Evolutionary conservation across 1,140 invertebrate genomes (phyloP).

Genomic region (Trichonephila clavata): DNA sequence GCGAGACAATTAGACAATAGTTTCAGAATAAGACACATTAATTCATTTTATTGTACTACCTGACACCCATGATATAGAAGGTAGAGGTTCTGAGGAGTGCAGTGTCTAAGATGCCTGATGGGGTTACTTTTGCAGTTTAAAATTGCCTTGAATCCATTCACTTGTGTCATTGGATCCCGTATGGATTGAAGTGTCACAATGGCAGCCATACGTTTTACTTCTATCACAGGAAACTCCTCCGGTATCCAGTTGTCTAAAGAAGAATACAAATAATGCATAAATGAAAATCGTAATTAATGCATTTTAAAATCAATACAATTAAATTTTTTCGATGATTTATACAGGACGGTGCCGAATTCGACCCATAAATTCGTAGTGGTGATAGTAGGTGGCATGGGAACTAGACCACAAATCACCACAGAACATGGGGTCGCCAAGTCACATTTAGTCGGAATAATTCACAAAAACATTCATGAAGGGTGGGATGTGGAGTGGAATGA

Average conservation of each 20-base stretch:
- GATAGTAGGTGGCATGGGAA: too few relatives aligned
- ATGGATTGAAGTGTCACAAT: background rate
- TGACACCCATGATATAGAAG: background rate
- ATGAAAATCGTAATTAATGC: too few relatives aligned
- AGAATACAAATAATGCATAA: background rate
- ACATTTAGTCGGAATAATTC: too few relatives aligned
- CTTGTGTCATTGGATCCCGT: constrained; percentile 33
- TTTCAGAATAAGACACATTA: background rate
- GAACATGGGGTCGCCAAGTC: too few relatives aligned
- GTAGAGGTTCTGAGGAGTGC: constrained; percentile 13
- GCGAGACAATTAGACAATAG: too few relatives aligned
- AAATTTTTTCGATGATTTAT: too few relatives aligned
- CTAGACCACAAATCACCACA: too few relatives aligned
- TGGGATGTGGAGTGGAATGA: too few relatives aligned
- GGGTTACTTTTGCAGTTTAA: background rate
- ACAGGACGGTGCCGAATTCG: too few relatives aligned
- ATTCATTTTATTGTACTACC: background rate
- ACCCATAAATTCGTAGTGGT: too few relatives aligned
- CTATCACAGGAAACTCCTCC: background rate
- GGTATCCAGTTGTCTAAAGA: constrained; percentile 33
- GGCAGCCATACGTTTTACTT: background rate
- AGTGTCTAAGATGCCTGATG: background rate
- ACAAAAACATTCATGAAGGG: too few relatives aligned
- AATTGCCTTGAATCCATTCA: constrained; percentile 52
- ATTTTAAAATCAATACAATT: too few relatives aligned